Conservation (phyloP, 2,888 invertebrate genomes). For the Acronicta psi region DNA sequence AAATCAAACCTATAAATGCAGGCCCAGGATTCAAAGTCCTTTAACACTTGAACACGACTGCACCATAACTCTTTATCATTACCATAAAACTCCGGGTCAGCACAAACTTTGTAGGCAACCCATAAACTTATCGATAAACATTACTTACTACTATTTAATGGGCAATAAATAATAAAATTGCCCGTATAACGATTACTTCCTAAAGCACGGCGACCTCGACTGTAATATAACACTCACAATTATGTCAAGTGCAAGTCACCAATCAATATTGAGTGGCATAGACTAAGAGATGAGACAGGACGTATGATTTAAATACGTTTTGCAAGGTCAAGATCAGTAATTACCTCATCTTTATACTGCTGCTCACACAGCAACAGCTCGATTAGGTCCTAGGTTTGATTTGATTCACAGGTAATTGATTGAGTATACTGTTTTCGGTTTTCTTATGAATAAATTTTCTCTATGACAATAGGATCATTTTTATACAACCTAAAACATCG, state of each 20-base stretch:
- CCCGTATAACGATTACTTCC: slow-evolving; percentile 33
- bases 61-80: too few species aligned
- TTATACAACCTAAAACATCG: too few species aligned
- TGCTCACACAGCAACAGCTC: too few species aligned
- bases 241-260: slow-evolving; percentile 67
- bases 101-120: neutral
- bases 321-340: neutral
- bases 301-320: neutral
- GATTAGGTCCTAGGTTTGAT: too few species aligned
- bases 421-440: too few species aligned
- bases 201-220: slow-evolving; percentile 43
- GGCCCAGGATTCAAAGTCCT: too few species aligned
- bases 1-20: too few species aligned
- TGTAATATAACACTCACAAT: slow-evolving; percentile 49
- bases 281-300: slow-evolving; percentile 30
- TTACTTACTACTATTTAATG: slow-evolving; percentile 8
- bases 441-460: too few species aligned
- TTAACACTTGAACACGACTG: too few species aligned
- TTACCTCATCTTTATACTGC: too few species aligned
- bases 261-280: slow-evolving; percentile 54
- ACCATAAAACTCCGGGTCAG: neutral
- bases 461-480: too few species aligned
- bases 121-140: slow-evolving; percentile 2
- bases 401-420: too few species aligned
- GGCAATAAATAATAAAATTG: slow-evolving; percentile 33